Base-by-base conservation (phyloP, 2,113 vertebrate genomes). In the Leptocoma aspasia region DNA sequence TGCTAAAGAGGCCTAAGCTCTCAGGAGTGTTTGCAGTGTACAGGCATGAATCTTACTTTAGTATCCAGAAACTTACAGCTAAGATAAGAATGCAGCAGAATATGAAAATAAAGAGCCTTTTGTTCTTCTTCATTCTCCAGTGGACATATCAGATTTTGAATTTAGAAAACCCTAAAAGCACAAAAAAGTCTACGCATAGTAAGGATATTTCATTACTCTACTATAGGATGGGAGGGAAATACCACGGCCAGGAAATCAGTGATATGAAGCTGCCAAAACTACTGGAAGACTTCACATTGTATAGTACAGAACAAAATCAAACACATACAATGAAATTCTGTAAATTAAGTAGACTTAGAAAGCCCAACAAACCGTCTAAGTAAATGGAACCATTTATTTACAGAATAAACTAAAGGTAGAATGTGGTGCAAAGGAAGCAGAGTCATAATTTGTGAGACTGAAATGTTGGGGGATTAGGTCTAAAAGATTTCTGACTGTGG, bases 91-190 rank as follows among this genome's bases (percentile, higher is more conserved):
- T 89, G 95, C 95, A 96, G 91, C 82, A 84, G 94, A 96, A 96
- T 96, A 97, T 98, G 95, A 98, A 98, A 98, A 98, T 98, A 98
- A 98, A 65, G 94, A 98, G 95, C 45, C 90, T 60, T 92, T 92
- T 94, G 89, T 86, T 92, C 64, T 91, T 89, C 82, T 95, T 95
- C 87, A 95, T 96, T 92, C 81, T 96, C 89, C 91, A 96, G 78
- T 94, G 95, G 88, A 97, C 95, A 92, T 69, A 88, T 96, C 95
- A 97, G 68, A 89, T 84, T 80, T 85, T 94, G 86, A 94, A 87
- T 86, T 95, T 72, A 91, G 91, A 94, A 96, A 95, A 59, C 68
- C 89, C 53, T 68, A 76, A 88, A 93, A 93, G 70, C 77, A 86
- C 73, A 95, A 84, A 75, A 66, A 82, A 82, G 45, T 45, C 69